phyloP scores from a whole-genome alignment of 2,113 vertebrate species.

The Antigone vipio region DNA sequence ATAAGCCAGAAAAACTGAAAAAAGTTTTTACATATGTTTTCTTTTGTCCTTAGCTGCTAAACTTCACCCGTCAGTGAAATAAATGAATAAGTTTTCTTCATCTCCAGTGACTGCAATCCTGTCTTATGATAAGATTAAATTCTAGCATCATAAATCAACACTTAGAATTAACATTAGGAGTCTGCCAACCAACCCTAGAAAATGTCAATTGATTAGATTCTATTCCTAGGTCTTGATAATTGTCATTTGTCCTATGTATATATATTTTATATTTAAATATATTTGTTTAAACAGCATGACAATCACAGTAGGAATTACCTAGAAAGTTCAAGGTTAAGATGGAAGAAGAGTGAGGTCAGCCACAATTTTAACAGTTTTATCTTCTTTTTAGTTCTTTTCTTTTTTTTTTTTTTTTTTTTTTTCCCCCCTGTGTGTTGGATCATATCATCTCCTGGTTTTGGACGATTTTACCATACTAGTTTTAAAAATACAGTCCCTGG shows the following conservation, averaged over 20 bases:
- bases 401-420: background rate
- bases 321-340: background rate
- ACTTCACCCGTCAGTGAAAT: slow-evolving; percentile 15
- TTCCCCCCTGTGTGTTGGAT: background rate
- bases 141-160: slow-evolving; percentile 46
- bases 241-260: background rate
- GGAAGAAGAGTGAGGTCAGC: background rate
- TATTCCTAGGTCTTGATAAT: background rate
- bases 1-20: background rate
- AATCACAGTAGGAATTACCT: background rate
- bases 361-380: background rate
- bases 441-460: background rate
- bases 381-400: background rate
- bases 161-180: background rate
- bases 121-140: slow-evolving; percentile 10
- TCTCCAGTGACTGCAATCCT: slow-evolving; percentile 14
- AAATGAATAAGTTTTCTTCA: slow-evolving; percentile 18
- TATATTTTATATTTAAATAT: background rate
- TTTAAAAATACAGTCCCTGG: background rate
- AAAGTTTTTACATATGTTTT: background rate
- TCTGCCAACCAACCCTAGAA: slow-evolving; percentile 16
- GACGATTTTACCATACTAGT: background rate
- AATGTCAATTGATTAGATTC: slow-evolving; percentile 8
- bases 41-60: slow-evolving; percentile 17
- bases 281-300: background rate